Base-by-base conservation (phyloP, 1,140 invertebrate species). In the Hyles euphorbiae region DNA sequence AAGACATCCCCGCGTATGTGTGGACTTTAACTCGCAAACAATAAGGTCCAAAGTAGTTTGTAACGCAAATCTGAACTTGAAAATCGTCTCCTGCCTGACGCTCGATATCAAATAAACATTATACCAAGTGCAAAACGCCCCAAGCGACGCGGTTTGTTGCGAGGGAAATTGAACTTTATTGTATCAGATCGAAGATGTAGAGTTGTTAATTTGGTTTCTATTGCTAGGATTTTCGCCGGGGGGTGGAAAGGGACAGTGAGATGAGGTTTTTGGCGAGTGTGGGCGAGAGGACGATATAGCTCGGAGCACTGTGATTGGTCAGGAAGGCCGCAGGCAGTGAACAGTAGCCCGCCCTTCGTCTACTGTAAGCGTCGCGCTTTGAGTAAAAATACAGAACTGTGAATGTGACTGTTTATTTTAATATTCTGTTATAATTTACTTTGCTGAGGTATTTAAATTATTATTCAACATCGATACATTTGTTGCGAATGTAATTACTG, bases 321-420 rank as follows among this genome's bases (percentile, higher is more conserved):
- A 87, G 85, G 82, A 88, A 87, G 83, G 85, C 85, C 85, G 81
- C 85, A 84, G 85, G 85, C 85, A 78, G 83, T 88, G 85, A 84
- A 86, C 85, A 79, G 85, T 88, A 88, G 85, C 85, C 83, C 85
- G 85, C 85, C 85, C 85, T 88, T 86, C 83, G 83, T 86, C 84
- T 86, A 85, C 83, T 86, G 84, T 88, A 86, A 88, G 80, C 78
- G 72, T 71, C 76, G 74, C 60, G 63, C 69, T 67, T 63, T 47
- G 36, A 55, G 74, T 45, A 85, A 66, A 86, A 74, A 61, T 71
- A 34, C 63, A 78, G 63, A 84, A 70, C 72, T 78, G 43, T 9
- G 54, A 40, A 68, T 67, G 49, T 8, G 10, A 40, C 36, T 40
- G 36, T 40, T 40, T 5, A 8, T 40, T 40, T 40, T 40, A 40